phyloP scores from a whole-genome alignment of 2,888 invertebrate genomes.

The Sthenelais limicola region DNA sequence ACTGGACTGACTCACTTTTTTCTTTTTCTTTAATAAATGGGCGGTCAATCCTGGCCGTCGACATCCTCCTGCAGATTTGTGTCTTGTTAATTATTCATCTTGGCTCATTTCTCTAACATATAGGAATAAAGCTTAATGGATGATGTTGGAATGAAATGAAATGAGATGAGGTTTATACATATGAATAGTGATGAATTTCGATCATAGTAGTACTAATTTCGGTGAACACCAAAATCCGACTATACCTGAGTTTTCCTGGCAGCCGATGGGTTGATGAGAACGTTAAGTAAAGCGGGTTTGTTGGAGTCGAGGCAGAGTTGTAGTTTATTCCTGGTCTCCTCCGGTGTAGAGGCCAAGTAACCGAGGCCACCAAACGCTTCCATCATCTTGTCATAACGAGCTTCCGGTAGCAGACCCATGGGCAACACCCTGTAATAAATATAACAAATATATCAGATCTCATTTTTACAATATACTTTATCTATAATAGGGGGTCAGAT shows the following conservation, averaged over 20 bases:
- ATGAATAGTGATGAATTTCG: no score
- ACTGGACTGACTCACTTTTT: no score
- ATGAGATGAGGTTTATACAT: no score
- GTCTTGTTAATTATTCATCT: no score
- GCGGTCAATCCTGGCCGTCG: no score
- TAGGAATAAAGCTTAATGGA: no score
- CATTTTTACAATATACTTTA: no score
- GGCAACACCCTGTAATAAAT: conserved; percentile 83
- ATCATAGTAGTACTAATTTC: conserved; percentile 1
- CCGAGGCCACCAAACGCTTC: conserved; percentile 88
- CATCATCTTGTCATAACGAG: conserved; percentile 92
- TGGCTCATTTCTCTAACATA: no score
- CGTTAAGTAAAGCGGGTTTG: conserved; percentile 89
- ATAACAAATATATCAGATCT: background rate
- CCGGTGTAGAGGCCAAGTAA: conserved; percentile 83
- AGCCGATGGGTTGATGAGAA: conserved; percentile 89
- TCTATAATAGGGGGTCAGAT: no score
- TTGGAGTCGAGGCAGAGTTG: conserved; percentile 79
- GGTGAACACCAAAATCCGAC: background rate
- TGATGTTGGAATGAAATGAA: no score
- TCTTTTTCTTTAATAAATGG: no score
- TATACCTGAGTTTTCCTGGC: conserved; percentile 88
- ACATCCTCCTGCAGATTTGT: no score
- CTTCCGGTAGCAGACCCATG: conserved; percentile 82
- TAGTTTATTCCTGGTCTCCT: conserved; percentile 83